A percentile compares a stretch with the other conserved stretches of the same genome.
Conservation (phyloP, 2,797 vertebrate species). For the Sebastiscus albofasciatus region DNA sequence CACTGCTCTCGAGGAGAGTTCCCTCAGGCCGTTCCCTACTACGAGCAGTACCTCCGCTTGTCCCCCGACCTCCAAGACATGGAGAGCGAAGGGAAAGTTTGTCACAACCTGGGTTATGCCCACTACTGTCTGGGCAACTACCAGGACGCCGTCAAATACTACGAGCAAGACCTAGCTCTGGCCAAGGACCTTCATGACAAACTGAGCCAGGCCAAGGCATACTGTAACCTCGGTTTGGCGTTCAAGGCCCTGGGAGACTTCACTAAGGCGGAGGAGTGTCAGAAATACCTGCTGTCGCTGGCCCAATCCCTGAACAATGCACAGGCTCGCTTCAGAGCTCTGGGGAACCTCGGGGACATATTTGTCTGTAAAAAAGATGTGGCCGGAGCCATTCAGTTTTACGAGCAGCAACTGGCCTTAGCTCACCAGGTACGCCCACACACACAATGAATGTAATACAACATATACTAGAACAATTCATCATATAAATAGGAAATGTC, state of each 20-base stretch:
- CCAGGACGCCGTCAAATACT: constrained; percentile 94
- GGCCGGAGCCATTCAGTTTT: constrained; percentile 94
- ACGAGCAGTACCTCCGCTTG: constrained; percentile 94
- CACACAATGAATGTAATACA: background rate
- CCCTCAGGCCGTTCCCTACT: constrained; percentile 95
- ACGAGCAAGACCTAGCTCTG: constrained; percentile 96
- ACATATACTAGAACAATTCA: background rate
- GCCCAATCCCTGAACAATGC: constrained; percentile 97
- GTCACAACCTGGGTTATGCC: constrained; percentile 97
- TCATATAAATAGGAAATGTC: constrained; percentile 17
- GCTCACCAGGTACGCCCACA: constrained; percentile 84
- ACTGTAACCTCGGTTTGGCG: constrained; percentile 96
- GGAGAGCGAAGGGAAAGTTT: constrained; percentile 98
- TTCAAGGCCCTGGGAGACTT: constrained; percentile 96
- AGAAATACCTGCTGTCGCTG: constrained; percentile 95
- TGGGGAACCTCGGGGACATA: constrained; percentile 98
- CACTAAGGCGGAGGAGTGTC: constrained; percentile 96
- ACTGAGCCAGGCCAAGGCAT: constrained; percentile 97
- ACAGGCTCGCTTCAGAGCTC: constrained; percentile 96
- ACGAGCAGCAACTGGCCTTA: constrained; percentile 95
- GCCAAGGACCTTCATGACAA: constrained; percentile 98
- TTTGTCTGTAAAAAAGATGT: constrained; percentile 96
- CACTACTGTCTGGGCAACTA: constrained; percentile 97
- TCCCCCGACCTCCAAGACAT: constrained; percentile 97
- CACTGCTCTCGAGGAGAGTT: constrained; percentile 96